Evolutionary conservation across 2,888 invertebrate species (phyloP).

Genomic region (Apeira syringaria): DNA sequence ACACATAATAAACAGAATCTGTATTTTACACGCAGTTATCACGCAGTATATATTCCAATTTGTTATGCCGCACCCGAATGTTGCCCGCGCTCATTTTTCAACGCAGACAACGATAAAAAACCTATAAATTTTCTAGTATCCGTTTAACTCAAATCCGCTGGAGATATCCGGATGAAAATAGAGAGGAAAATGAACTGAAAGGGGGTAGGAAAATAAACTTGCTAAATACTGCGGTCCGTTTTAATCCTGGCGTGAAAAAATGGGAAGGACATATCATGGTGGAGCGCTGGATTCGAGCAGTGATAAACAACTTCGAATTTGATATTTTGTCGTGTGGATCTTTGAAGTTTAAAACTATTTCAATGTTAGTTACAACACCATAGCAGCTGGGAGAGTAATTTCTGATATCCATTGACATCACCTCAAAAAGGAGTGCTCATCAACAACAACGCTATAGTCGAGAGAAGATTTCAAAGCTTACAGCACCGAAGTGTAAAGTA

Average conservation of each 20-base stretch:
- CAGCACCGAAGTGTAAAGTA: no score
- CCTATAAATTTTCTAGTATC: constrained; percentile 26
- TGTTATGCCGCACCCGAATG: constrained; percentile 11
- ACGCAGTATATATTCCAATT: constrained; percentile 10
- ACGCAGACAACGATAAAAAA: constrained; percentile 19
- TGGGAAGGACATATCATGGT: constrained; percentile 7
- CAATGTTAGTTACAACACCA: no score
- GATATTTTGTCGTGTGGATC: no score
- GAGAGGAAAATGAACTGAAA: constrained; percentile 11
- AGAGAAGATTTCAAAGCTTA: no score
- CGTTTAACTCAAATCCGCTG: constrained; percentile 23
- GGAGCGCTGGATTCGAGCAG: neutral
- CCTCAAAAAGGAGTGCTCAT: no score
- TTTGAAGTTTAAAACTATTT: no score
- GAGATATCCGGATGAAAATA: constrained; percentile 19
- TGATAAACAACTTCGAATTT: neutral
- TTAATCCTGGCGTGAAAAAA: constrained; percentile 12
- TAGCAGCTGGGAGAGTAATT: no score
- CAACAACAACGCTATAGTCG: no score
- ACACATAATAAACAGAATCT: no score
- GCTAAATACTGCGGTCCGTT: constrained; percentile 10
- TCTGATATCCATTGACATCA: no score
- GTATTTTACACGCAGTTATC: no score
- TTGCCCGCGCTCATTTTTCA: constrained; percentile 17
- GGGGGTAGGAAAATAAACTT: constrained; percentile 14